A percentile compares a stretch with the other conserved stretches of the same genome.
Evolutionary conservation across 1,140 invertebrate genomes (phyloP).

Genomic region (Rhagoletis pomonella): DNA sequence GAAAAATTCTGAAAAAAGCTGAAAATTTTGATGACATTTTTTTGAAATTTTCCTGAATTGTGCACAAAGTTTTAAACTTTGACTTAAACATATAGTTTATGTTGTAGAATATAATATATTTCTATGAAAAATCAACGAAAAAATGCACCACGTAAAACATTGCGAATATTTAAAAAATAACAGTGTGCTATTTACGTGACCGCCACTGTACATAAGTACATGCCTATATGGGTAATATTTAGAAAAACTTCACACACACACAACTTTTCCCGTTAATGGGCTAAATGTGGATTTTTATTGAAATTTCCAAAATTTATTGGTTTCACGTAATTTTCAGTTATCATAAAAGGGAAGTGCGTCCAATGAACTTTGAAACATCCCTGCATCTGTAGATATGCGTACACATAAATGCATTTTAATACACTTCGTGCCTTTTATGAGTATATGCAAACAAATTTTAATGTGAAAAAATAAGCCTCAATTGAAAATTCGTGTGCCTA

Average conservation of each 20-base stretch:
- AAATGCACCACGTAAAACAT: not conserved
- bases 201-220: not conserved
- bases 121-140: too few relatives aligned
- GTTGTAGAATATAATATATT: too few relatives aligned
- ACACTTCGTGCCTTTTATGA: constrained; percentile 5
- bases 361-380: not conserved
- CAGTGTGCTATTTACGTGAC: not conserved
- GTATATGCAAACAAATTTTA: not conserved
- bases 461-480: constrained; percentile 21
- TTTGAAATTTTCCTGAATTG: too few relatives aligned
- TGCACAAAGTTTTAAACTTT: too few relatives aligned
- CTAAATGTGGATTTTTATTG: not conserved
- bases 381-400: not conserved
- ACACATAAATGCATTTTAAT: constrained; percentile 23
- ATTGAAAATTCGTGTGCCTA: constrained; percentile 27
- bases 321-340: constrained; percentile 25
- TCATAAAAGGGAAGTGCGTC: constrained; percentile 32
- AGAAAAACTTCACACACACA: too few relatives aligned
- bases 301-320: constrained; percentile 27
- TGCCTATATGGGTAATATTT: not conserved
- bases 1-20: too few relatives aligned
- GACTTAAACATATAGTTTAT: too few relatives aligned
- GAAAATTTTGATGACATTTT: too few relatives aligned
- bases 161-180: not conserved
- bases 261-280: too few relatives aligned